Conservation (phyloP, 1,140 invertebrate species). For the Trichonephila inaurata region DNA sequence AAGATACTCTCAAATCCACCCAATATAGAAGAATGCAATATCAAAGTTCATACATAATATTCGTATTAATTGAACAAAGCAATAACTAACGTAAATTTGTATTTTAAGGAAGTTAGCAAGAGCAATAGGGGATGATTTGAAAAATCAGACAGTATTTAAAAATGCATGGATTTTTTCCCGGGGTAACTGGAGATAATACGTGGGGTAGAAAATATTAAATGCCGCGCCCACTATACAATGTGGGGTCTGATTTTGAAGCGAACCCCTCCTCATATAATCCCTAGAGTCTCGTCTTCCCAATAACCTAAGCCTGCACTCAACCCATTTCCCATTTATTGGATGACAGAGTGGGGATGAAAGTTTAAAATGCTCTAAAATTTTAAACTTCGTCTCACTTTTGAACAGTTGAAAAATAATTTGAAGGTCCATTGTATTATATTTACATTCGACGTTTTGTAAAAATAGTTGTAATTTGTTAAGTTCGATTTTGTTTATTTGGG, state of each 20-base stretch:
- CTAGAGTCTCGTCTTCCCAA: background rate
- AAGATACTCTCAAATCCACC: no score
- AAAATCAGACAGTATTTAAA: background rate
- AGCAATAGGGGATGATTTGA: background rate
- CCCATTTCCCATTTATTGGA: constrained; percentile 1
- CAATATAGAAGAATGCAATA: no score
- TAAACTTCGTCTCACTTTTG: background rate
- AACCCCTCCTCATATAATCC: background rate
- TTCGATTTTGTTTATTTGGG: no score
- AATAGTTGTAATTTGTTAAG: no score
- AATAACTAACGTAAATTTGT: background rate
- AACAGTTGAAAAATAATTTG: background rate
- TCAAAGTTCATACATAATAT: no score
- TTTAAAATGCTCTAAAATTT: constrained; percentile 17
- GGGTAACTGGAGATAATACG: background rate
- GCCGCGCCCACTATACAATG: background rate
- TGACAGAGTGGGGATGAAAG: background rate
- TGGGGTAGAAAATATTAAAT: constrained; percentile 3
- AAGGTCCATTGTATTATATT: background rate
- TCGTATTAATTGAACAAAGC: background rate
- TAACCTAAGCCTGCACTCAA: background rate
- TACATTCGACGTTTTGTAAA: no score
- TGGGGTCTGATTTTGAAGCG: background rate
- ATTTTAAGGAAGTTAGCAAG: background rate
- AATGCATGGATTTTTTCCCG: background rate